Evolutionary conservation across 2,888 invertebrate species (phyloP).

Genomic region (Erannis defoliaria): DNA sequence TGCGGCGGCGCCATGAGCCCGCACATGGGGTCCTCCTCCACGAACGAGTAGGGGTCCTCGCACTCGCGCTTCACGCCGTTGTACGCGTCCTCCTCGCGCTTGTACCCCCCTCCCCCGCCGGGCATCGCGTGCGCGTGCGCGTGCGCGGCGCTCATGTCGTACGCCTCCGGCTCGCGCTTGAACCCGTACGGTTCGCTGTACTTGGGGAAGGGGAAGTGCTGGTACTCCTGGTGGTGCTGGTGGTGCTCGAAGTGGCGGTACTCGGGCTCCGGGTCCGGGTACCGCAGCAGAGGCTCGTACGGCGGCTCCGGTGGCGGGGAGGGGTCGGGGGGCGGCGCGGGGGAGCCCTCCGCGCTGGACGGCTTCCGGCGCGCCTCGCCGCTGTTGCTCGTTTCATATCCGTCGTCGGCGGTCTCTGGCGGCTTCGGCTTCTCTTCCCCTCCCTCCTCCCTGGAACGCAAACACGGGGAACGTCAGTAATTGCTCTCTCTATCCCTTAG

Average conservation of each 20-base stretch:
- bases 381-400: slow-evolving; percentile 94
- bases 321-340: slow-evolving; percentile 65
- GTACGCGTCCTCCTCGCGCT: slow-evolving; percentile 76
- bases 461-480: neutral
- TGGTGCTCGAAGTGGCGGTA: slow-evolving; percentile 71
- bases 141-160: slow-evolving; percentile 70
- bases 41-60: slow-evolving; percentile 95
- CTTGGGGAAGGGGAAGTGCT: slow-evolving; percentile 79
- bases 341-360: slow-evolving; percentile 69
- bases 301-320: slow-evolving; percentile 63
- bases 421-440: slow-evolving; percentile 81
- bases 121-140: slow-evolving; percentile 8
- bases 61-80: slow-evolving; percentile 87
- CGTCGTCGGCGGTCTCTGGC: slow-evolving; percentile 94
- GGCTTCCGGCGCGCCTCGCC: slow-evolving; percentile 84
- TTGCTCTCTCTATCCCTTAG: neutral
- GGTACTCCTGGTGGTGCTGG: slow-evolving; percentile 66
- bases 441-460: slow-evolving; percentile 77
- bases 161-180: slow-evolving; percentile 77
- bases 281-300: slow-evolving; percentile 65
- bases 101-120: no score
- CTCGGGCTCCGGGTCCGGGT: slow-evolving; percentile 63
- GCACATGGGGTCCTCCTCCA: slow-evolving; percentile 91
- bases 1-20: slow-evolving; percentile 81
- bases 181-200: slow-evolving; percentile 76